Evolutionary conservation across 2,797 vertebrate genomes (phyloP), one percentile per base, ranked within the genome.

Genomic region (Halcyon leucocephala): DNA sequence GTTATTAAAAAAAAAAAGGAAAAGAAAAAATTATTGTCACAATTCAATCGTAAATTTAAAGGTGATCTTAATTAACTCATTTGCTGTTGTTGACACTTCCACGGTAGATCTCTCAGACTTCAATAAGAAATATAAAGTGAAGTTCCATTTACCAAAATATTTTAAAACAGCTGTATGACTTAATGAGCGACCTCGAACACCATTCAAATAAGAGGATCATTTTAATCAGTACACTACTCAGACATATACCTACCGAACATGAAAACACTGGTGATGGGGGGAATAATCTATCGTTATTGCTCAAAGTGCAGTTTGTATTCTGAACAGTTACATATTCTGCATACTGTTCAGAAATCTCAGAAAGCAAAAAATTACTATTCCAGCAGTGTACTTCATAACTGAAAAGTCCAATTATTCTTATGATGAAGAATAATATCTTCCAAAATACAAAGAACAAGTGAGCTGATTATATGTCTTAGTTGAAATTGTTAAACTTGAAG

Each of bases 391-490:
- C 16, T 9, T 80, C 19, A 66, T 44, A 86, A 57, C 37, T 65
- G 25, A 93, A 93, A 80, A 85, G 14, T 64, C 31, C 51, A 81
- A 42, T 52, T 85, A 87, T 64, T 85, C 84, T 71, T 79, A 28
- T 9, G 31, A 69, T 60, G 14, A 94, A 85, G 41, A 92, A 86
- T 46, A 94, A n/a, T 80, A 89, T 82, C 71, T 93, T 74, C n/a
- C 26, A 65, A 93, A 88, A 74, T 65, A 49, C 7, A 57, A 83
- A 67, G 41, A 60, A 54, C 20, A 77, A 86, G n/a, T 21, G 21
- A 84, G 67, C 3, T 24, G 18, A 24, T 86, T 78, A 2, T 49
- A 61, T 26, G 13, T 26, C 33, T 76, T 72, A 10, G 8, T 4
- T 83, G 58, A 83, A 95, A 79, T 66, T 48, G 57, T 72, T 93